Evolutionary conservation across 2,113 vertebrate species (phyloP).

Genomic region (Melierax canorus): DNA sequence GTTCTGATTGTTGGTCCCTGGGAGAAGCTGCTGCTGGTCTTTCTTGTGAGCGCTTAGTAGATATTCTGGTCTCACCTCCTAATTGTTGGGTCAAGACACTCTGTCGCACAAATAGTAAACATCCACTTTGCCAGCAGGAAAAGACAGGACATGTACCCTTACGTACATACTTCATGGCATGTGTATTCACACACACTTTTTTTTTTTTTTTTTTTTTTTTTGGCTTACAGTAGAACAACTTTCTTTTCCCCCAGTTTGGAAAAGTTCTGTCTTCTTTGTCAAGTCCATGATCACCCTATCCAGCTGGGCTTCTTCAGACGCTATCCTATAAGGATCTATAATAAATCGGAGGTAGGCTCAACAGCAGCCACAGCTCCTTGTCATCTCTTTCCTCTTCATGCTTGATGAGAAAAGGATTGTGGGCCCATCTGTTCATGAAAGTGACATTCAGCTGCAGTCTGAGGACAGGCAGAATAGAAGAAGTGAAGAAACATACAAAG

Average conservation of each 20-base stretch:
- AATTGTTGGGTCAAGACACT: neutral
- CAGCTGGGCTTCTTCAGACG: neutral
- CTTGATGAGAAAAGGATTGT: neutral
- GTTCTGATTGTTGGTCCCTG: too few species aligned
- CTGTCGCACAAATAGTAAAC: neutral
- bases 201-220: neutral
- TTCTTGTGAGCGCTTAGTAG: too few species aligned
- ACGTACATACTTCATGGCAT: accelerated
- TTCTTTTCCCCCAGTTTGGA: neutral
- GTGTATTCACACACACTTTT: neutral
- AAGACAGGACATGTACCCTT: neutral
- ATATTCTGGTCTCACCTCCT: too few species aligned
- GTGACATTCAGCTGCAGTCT: neutral
- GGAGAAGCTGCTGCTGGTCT: too few species aligned
- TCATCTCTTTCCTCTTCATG: neutral
- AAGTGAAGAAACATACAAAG: neutral
- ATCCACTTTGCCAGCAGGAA: neutral
- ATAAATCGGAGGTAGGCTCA: neutral
- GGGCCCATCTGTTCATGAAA: neutral
- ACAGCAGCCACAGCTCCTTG: neutral
- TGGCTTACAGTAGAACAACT: neutral
- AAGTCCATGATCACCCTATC: neutral
- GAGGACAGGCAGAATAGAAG: neutral
- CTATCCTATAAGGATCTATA: slow-evolving; percentile 24
- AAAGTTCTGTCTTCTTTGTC: neutral